Evolutionary conservation across 2,888 invertebrate species (phyloP), one percentile per base, ranked within the genome.

Genomic region (Hydrotaea cyrtoneurina): DNA sequence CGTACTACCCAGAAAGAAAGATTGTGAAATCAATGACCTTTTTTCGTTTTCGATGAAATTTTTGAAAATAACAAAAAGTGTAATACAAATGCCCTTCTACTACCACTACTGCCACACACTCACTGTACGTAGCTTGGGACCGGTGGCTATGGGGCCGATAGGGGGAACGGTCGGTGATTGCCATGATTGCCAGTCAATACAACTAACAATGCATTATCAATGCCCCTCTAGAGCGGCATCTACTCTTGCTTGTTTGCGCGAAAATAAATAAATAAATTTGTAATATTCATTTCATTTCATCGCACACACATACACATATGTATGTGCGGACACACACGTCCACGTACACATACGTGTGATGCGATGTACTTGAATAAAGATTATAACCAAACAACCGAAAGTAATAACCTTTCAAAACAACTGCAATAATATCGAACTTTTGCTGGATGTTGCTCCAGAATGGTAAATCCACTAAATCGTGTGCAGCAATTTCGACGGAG

Each of bases 21-120:
- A 74, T 77, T 77, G 77, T 66, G 53, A 84, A 80, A 84, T 64
- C 80, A 78, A 78, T 80, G 80, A 80, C 78, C 80, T 78, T 78
- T 80, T 78, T 78, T 15, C 74, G 11, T 11, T 80, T 76, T 39
- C 66, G 66, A 77, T 23, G 75, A 81, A 74, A 66, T 75, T 55
- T n/a, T 66, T 53, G 31, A 72, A 80, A 80, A 71, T 69, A 74
- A 53, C 69, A 69, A 0, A 69, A 69, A 69, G 69, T 69, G 69
- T 46, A 23, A 46, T 46, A 46, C 43, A 69, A 69, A 69, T 23
- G 39, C 62, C 62, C 62, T 62, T 62, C 62, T 43, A 69, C 69
- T 43, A 66, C 46, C 69, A 69, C 13, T 21, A 69, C 69, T 46
- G 21, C 17, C 3, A 43, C 66, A 43, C 36, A 43, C n/a, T 66